Evolutionary conservation across 2,797 vertebrate species (phyloP), one percentile per base, ranked within the genome.

Genomic region (Danionella dracula): DNA sequence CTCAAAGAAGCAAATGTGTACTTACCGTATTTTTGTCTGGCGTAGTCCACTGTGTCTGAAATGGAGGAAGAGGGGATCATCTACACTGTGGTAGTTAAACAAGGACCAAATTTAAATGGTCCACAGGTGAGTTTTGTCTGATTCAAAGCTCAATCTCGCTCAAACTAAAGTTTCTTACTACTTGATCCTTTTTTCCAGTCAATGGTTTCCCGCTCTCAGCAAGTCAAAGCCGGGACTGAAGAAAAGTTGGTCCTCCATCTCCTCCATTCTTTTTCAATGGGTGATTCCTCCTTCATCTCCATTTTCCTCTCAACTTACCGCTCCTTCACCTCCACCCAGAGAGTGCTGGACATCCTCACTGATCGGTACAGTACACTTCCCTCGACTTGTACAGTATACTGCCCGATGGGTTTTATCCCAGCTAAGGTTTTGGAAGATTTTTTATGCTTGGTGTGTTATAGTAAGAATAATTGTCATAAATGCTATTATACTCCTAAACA

Each of bases 291-390:
- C 61, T 96, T 90, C 79, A 77, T 88, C 54, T 85, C 90, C 41
- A 85, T 92, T 79, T 93, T 96, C 82, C 85, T 96, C 53, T 92
- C 91, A 76, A 96, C 94, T 3, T 94, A 92, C 70, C 90, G 88
- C 56, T 88, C 92, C 71, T 96, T 96, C 81, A 91, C 89, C 51
- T 83, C 84, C 72, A 87, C 93, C 0, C 59, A 76, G 41, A 81
- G 83, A 66, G 88, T 95, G 50, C 84, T 96, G 68, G 86, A 82
- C 71, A 87, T 93, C 72, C 83, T 96, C 71, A 82, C 71, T 1
- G 87, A 91, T 86, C 93, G 93, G 94, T 93, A 59, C 17, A 38
- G 13, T 0, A 1, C 10, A 1, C 11, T n/a, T n/a, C n/a, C n/a
- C n/a, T n/a, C n/a, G n/a, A n/a, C n/a, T n/a, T n/a, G n/a, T n/a